Evolutionary conservation across 1,140 invertebrate species (phyloP), one percentile per base, ranked within the genome.

Genomic region (Neodiprion lecontei): DNA sequence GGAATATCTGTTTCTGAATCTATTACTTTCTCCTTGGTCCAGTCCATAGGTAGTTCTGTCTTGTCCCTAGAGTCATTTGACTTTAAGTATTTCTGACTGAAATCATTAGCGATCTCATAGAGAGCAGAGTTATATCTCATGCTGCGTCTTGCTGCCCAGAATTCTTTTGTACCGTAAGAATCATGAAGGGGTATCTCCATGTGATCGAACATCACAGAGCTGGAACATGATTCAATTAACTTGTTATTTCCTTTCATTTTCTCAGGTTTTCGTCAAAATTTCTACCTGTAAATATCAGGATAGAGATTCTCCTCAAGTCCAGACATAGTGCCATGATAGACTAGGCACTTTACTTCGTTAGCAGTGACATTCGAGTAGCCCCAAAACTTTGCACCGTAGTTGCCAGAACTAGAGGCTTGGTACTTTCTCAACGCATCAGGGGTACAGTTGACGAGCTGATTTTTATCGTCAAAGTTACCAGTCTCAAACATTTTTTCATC

Each of bases 141-240:
- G 82, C 97, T 98, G 78, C 96, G 90, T 80, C 98, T 90, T 28
- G 94, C 95, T 76, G 89, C 87, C 97, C 98, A 99, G 87, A 96
- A 99, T 53, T 91, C 87, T 71, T 86, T 83, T 75, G 94, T 92
- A 7, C 97, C 97, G 89, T 96, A 99, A 50, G 88, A 86, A 84
- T 97, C 93, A 86, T 99, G 97, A 21, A 99, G 88, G 11, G 96
- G 91, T 50, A 96, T 94, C 89, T 99, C 97, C 69, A 96, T 96
- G 84, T 95, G 92, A 78, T 96, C 92, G 79, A 99, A 90, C 88
- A 97, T 93, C 40, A 97, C 89, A 49, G 91, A 91, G 76, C 92
- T 93, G 76, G 83, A 88, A 77, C 1, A 65, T 65, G 17, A 65
- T 0, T 65, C 12, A 14, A 21, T 65, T 65, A 3, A 14, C 1